Conservation (phyloP, 2,113 vertebrate genomes). For the Athene noctua region DNA sequence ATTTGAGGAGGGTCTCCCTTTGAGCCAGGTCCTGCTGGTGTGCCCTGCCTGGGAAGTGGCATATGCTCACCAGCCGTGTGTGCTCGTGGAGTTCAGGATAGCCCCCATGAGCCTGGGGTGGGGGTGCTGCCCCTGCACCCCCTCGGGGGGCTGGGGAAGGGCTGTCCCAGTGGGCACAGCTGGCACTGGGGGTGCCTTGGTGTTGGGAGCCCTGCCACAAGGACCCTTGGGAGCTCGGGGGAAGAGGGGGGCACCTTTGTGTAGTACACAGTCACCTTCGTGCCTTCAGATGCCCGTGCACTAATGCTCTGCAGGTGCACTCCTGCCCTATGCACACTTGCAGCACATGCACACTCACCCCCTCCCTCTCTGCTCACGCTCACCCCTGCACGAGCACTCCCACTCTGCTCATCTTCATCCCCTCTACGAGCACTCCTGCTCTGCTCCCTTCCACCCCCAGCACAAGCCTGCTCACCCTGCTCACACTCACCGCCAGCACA, state of each 20-base stretch:
- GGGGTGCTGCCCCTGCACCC: neutral
- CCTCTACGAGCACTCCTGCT: neutral
- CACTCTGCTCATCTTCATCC: neutral
- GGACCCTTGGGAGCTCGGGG: too few relatives aligned
- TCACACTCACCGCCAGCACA: neutral
- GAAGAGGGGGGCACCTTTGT: neutral
- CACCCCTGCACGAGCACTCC: accelerated
- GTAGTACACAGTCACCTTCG: neutral
- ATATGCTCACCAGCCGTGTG: accelerated
- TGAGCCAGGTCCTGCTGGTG: neutral
- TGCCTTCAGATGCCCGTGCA: accelerated
- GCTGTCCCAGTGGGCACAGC: accelerated
- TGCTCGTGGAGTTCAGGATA: neutral
- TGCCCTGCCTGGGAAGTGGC: neutral
- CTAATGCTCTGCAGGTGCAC: neutral
- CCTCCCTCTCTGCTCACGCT: neutral
- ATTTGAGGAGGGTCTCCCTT: neutral
- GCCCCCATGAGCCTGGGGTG: accelerated
- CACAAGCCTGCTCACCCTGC: neutral
- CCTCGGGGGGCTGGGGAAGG: accelerated
- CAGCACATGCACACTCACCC: accelerated
- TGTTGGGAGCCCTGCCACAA: neutral
- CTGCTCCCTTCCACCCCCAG: neutral
- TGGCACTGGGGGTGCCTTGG: neutral
- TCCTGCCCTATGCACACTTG: accelerated